These are phyloP conservation scores for Ramphastos sulfuratus DNA, from an alignment of 2,113 vertebrate genomes.

Conservation along the genomic window DNA sequence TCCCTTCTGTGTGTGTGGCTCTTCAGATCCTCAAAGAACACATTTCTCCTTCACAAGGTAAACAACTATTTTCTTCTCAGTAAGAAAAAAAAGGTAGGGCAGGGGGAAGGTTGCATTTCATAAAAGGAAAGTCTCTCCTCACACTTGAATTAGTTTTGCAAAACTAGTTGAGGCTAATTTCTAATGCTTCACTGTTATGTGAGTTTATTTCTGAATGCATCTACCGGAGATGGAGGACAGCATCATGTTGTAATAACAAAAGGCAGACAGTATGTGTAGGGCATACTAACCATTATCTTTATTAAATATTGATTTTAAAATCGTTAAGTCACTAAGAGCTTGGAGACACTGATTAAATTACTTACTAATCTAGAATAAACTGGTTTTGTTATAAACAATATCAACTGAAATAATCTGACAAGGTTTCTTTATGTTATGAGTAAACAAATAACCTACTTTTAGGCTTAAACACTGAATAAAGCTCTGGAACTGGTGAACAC, in stretches of 20 bases:
- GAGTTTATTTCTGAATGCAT: not conserved
- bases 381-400: slow-evolving; percentile 69
- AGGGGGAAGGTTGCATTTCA: not conserved
- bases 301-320: slow-evolving; percentile 84
- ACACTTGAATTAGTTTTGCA: slow-evolving; percentile 26
- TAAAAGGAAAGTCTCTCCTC: not conserved
- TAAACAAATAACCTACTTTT: slow-evolving; percentile 13
- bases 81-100: not conserved
- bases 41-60: not conserved
- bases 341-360: slow-evolving; percentile 75
- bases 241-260: slow-evolving; percentile 1
- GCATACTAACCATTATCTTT: slow-evolving; percentile 74
- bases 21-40: slow-evolving; percentile 4
- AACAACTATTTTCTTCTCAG: slow-evolving; percentile 24
- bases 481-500: not conserved
- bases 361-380: slow-evolving; percentile 68
- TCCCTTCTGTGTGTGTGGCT: not conserved
- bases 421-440: slow-evolving; percentile 13
- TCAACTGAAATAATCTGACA: slow-evolving; percentile 49
- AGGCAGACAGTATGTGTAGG: slow-evolving; percentile 33
- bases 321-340: slow-evolving; percentile 71
- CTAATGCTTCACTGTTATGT: not conserved
- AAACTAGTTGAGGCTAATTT: not conserved
- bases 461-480: not conserved
- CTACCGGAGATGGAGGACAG: not conserved